Evolutionary conservation across 2,888 invertebrate genomes (phyloP).

Genomic region (Leptinotarsa peninsularis): DNA sequence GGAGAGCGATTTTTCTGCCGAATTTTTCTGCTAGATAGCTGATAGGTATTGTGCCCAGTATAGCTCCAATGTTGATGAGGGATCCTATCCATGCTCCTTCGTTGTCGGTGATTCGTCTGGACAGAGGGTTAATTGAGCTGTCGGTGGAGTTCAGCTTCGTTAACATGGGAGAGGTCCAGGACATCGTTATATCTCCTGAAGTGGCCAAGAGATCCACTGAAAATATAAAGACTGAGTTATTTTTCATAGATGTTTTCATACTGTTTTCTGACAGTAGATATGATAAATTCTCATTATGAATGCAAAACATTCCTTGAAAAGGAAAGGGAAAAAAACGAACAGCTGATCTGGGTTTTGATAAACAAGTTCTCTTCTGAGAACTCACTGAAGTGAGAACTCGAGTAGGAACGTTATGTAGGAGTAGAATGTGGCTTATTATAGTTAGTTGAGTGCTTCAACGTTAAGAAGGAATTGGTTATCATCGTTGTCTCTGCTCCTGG

Average conservation of each 20-base stretch:
- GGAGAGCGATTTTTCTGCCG: conserved; percentile 76
- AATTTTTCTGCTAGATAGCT: conserved; percentile 74
- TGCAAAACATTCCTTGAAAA: too few species aligned
- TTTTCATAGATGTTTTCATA: too few species aligned
- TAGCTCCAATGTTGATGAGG: conserved; percentile 66
- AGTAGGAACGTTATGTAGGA: too few species aligned
- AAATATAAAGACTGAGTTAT: conserved; percentile 8
- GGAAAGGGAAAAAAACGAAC: too few species aligned
- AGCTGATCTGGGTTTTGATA: too few species aligned
- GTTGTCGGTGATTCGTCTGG: conserved; percentile 54
- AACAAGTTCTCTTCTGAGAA: too few species aligned
- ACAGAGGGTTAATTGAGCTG: conserved; percentile 58
- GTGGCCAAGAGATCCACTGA: conserved; percentile 53
- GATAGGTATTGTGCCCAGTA: conserved; percentile 75
- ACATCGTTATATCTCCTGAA: conserved; percentile 50
- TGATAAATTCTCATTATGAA: too few species aligned
- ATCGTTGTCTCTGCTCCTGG: too few species aligned
- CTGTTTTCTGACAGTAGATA: background rate
- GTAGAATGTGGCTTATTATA: too few species aligned
- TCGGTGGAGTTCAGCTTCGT: conserved; percentile 52
- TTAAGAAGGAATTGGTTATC: too few species aligned
- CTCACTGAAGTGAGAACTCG: too few species aligned
- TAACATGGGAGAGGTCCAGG: conserved; percentile 54
- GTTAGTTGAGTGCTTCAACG: too few species aligned
- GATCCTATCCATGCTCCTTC: conserved; percentile 69